Percentiles rank a stretch among this genome's conserved stretches.
Evolutionary conservation across 2,888 invertebrate species (phyloP).

Genomic region (Caprella mutica): DNA sequence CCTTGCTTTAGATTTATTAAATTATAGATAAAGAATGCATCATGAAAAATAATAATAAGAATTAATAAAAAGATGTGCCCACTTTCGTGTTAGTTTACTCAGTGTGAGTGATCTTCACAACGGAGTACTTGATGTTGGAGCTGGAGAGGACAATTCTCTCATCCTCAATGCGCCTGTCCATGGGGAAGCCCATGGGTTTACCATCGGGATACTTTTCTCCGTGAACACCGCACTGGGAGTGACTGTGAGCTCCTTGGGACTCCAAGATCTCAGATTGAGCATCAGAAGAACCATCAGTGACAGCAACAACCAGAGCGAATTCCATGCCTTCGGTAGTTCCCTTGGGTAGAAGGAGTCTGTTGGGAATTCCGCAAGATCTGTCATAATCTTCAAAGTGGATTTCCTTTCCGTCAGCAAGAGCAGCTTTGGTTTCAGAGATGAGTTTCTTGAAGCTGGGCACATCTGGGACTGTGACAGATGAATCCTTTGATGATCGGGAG

Average conservation of each 20-base stretch:
- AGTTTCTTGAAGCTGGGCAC: slow-evolving; percentile 13
- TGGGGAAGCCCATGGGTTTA: slow-evolving; percentile 20
- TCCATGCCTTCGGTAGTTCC: slow-evolving; percentile 33
- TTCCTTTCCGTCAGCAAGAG: slow-evolving; percentile 3
- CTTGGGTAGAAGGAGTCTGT: slow-evolving; percentile 35
- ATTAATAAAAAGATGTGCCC: no score
- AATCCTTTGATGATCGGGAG: slow-evolving; percentile 55
- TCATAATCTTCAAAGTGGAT: slow-evolving; percentile 9
- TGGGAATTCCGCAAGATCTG: slow-evolving; percentile 32
- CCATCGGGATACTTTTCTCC: slow-evolving; percentile 45
- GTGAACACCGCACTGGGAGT: slow-evolving; percentile 46
- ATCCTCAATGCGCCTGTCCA: slow-evolving; percentile 18
- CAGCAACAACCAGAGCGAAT: slow-evolving; percentile 33
- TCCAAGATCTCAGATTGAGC: slow-evolving; percentile 1
- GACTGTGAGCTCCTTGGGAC: slow-evolving; percentile 35
- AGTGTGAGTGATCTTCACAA: no score
- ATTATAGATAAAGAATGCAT: no score
- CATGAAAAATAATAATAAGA: no score
- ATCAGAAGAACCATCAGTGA: slow-evolving; percentile 27
- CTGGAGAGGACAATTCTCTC: slow-evolving; percentile 7
- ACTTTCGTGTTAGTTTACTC: no score
- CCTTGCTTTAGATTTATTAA: no score
- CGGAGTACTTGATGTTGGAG: background rate
- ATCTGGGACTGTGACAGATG: slow-evolving; percentile 53
- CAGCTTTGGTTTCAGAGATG: slow-evolving; percentile 7